These are phyloP conservation scores for silkworm (Bombyx mori) DNA, from an alignment of 1,140 invertebrate genomes.

Conservation along the genomic window ASM3026992v2 NC_085111.1:10960501-10961000, in stretches of 20 bases:
- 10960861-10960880: conserved; percentile 34
- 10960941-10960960: conserved; percentile 47
- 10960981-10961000: conserved; percentile 70
- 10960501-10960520: too few species aligned
- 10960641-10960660: conserved; percentile 54
- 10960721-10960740: conserved; percentile 45
- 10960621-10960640: conserved; percentile 63
- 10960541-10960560: conserved; percentile 72
- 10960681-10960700: conserved; percentile 64
- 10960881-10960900: conserved; percentile 36
- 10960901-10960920: conserved; percentile 45
- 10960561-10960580: conserved; percentile 22
- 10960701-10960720: conserved; percentile 47
- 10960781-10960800: conserved; percentile 71
- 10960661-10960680: conserved; percentile 60
- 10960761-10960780: conserved; percentile 70
- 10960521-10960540: too few species aligned
- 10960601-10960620: conserved; percentile 64
- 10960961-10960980: conserved; percentile 55
- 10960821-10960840: conserved; percentile 64
- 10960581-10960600: conserved; percentile 62
- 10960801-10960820: conserved; percentile 68
- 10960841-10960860: conserved; percentile 41
- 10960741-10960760: conserved; percentile 55
- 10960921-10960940: conserved; percentile 31